Conservation (phyloP, 2,113 vertebrate genomes). For the Colius striatus region DNA sequence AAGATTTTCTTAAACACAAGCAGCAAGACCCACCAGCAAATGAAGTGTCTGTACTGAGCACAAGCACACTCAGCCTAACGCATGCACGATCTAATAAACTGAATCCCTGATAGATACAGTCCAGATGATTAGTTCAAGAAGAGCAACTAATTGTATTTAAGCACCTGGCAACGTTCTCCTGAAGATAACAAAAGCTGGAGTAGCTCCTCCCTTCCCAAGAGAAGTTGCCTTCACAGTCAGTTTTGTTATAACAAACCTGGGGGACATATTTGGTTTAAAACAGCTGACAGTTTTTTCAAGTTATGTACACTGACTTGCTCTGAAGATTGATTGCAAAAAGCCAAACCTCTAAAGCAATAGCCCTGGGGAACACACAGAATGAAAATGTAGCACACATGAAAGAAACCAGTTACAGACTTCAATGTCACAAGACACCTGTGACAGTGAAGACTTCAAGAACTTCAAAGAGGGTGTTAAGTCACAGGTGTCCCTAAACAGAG, state of each 20-base stretch:
- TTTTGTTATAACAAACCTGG: background rate
- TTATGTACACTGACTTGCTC: background rate
- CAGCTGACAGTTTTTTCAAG: background rate
- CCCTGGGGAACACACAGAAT: background rate
- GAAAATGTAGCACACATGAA: background rate
- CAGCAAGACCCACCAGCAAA: background rate
- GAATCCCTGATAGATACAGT: background rate
- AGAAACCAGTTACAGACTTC: background rate
- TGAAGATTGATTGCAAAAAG: background rate
- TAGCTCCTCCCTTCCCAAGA: background rate
- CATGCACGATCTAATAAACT: background rate
- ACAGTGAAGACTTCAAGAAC: background rate
- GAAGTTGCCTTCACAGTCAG: background rate
- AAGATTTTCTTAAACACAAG: background rate
- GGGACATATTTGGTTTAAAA: background rate
- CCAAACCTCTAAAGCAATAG: background rate
- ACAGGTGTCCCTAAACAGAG: background rate
- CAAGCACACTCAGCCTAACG: background rate
- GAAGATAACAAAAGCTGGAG: background rate
- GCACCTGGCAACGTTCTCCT: background rate
- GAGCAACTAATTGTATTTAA: background rate
- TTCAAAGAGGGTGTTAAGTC: constrained; percentile 13
- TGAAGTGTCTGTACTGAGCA: background rate
- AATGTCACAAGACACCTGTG: background rate
- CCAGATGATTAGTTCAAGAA: background rate